phyloP scores from a whole-genome alignment of 2,113 vertebrate genomes.

The Saccopteryx leptura region DNA sequence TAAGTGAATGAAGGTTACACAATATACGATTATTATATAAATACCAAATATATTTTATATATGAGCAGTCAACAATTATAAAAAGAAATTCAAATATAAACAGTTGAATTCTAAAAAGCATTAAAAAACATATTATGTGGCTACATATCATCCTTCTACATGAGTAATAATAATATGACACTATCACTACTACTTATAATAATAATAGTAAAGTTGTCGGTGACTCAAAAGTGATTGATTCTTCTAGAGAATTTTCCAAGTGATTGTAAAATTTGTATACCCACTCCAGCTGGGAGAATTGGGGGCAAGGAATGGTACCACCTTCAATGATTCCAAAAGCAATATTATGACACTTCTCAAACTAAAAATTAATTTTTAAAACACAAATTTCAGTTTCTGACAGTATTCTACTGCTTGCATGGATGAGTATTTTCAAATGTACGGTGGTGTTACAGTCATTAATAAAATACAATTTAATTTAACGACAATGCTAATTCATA shows the following conservation, averaged over 20 bases:
- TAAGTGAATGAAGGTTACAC: neutral
- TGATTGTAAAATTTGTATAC: neutral
- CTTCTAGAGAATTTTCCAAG: conserved; percentile 8
- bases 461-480: conserved; percentile 41
- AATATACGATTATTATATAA: neutral
- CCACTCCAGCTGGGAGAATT: neutral
- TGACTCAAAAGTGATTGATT: neutral
- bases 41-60: neutral
- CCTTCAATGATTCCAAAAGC: neutral
- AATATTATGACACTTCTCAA: neutral
- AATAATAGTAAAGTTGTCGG: neutral
- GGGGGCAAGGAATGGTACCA: neutral
- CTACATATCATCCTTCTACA: neutral
- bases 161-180: neutral
- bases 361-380: neutral
- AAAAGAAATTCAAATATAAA: neutral
- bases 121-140: neutral
- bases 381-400: neutral
- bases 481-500: neutral
- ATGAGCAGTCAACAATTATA: neutral
- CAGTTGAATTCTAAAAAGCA: neutral
- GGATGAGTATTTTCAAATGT: neutral
- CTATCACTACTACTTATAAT: neutral
- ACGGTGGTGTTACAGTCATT: neutral
- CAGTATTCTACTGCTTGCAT: neutral